phyloP scores from a whole-genome alignment of 1,140 invertebrate genomes.

The Ladona fulva region DNA sequence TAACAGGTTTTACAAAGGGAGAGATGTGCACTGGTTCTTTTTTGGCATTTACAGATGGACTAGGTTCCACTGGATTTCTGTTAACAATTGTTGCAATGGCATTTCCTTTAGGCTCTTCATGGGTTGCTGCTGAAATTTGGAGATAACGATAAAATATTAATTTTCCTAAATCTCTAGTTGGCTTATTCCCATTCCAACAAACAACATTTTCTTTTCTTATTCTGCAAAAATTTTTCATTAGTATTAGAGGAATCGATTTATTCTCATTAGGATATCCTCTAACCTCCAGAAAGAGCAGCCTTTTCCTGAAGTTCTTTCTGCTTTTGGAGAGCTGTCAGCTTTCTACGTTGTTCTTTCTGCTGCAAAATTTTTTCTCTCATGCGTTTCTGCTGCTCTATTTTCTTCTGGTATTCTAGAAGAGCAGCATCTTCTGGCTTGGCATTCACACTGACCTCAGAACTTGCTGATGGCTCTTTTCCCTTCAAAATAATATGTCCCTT shows the following conservation, averaged over 20 bases:
- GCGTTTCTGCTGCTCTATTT: constrained; percentile 55
- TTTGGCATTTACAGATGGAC: neutral
- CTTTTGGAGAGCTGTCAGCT: constrained; percentile 44
- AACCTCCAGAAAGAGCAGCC: neutral
- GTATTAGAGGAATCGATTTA: neutral
- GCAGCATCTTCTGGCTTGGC: constrained; percentile 47
- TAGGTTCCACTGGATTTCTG: constrained; percentile 19
- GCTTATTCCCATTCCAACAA: constrained; percentile 9
- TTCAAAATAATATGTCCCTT: too few species aligned
- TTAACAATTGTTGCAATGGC: constrained; percentile 24
- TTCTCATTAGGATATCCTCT: neutral
- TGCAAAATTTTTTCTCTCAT: constrained; percentile 47
- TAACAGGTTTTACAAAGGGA: neutral
- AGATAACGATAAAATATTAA: too few species aligned
- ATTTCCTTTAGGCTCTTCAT: constrained; percentile 19
- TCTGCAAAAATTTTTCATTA: too few species aligned
- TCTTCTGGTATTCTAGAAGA: constrained; percentile 48
- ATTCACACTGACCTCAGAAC: too few species aligned
- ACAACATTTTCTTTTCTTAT: too few species aligned
- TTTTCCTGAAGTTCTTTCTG: constrained; percentile 27
- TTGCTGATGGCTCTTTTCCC: too few species aligned
- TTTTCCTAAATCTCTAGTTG: too few species aligned
- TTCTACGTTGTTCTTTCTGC: constrained; percentile 51
- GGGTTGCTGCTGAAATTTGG: neutral
- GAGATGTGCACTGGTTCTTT: neutral